These are phyloP conservation scores for Patella caerulea DNA, from an alignment of 2,888 invertebrate species.

Conservation along the genomic window DNA sequence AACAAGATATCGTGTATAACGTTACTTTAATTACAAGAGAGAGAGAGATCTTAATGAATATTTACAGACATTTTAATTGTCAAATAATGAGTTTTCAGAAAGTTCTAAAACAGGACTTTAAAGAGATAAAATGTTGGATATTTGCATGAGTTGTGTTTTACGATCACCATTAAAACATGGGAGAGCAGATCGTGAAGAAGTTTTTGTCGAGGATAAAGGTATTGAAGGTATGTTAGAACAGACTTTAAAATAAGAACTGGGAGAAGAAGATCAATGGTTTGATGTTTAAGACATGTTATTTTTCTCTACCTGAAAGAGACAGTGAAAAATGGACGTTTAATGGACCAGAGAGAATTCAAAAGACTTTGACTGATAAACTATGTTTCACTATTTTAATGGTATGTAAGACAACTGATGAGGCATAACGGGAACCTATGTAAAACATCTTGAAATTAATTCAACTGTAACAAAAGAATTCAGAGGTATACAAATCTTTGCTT, in stretches of 20 bases:
- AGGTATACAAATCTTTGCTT: too few relatives aligned
- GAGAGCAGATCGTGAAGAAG: too few relatives aligned
- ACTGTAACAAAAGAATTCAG: not conserved
- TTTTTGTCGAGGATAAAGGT: not conserved
- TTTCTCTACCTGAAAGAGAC: conserved; percentile 3
- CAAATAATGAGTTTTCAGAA: too few relatives aligned
- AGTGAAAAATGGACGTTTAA: conserved; percentile 5
- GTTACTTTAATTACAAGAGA: too few relatives aligned
- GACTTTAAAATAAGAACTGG: not conserved
- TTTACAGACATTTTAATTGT: too few relatives aligned
- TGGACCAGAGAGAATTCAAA: conserved; percentile 1
- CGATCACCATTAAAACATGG: too few relatives aligned
- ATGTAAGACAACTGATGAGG: not conserved
- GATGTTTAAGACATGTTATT: conserved; percentile 8
- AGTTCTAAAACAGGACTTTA: too few relatives aligned
- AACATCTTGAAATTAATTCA: conserved; percentile 4
- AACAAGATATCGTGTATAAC: too few relatives aligned
- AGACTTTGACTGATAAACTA: not conserved
- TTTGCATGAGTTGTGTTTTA: too few relatives aligned
- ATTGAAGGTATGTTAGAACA: not conserved
- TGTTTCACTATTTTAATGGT: conserved; percentile 1
- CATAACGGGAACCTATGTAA: not conserved
- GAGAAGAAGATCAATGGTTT: conserved; percentile 7
- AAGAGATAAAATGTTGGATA: too few relatives aligned
- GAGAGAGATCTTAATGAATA: too few relatives aligned